Evolutionary conservation across 2,888 invertebrate genomes (phyloP).

Genomic region (Drosophila formosana): DNA sequence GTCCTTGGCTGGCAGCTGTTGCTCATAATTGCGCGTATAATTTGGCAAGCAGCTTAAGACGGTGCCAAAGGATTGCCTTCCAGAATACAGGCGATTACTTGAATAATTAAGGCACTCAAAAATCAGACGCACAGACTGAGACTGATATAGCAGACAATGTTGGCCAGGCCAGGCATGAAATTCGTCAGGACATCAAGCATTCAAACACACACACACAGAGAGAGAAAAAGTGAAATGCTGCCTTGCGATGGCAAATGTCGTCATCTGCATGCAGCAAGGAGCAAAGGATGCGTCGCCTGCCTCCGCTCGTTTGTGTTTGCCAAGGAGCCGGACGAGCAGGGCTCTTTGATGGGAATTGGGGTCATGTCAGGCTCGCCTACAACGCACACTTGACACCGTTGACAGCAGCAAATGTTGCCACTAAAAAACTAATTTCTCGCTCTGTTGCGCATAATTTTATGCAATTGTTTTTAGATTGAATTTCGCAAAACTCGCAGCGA

Average conservation of each 20-base stretch:
- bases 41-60: slow-evolving; percentile 56
- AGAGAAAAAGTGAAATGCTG: too few relatives aligned
- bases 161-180: slow-evolving; percentile 29
- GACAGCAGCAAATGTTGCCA: slow-evolving; percentile 51
- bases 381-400: slow-evolving; percentile 48
- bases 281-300: slow-evolving; percentile 25
- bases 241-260: slow-evolving; percentile 22
- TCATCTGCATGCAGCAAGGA: slow-evolving; percentile 45
- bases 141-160: slow-evolving; percentile 18
- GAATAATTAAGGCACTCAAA: slow-evolving; percentile 63
- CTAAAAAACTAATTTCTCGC: slow-evolving; percentile 78
- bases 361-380: slow-evolving; percentile 8
- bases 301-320: slow-evolving; percentile 25
- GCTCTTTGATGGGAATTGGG: neutral
- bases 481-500: slow-evolving; percentile 22
- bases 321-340: neutral
- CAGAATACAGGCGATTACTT: slow-evolving; percentile 39
- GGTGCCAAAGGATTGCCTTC: slow-evolving; percentile 6
- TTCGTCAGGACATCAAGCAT: slow-evolving; percentile 24
- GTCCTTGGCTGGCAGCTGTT: slow-evolving; percentile 63
- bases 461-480: slow-evolving; percentile 73
- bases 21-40: slow-evolving; percentile 66
- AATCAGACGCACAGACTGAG: slow-evolving; percentile 31
- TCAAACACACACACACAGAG: slow-evolving; percentile 14
- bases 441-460: slow-evolving; percentile 73